These are phyloP conservation scores for Tridacna crocea DNA, from an alignment of 2,888 invertebrate genomes.

Conservation along the genomic window DNA sequence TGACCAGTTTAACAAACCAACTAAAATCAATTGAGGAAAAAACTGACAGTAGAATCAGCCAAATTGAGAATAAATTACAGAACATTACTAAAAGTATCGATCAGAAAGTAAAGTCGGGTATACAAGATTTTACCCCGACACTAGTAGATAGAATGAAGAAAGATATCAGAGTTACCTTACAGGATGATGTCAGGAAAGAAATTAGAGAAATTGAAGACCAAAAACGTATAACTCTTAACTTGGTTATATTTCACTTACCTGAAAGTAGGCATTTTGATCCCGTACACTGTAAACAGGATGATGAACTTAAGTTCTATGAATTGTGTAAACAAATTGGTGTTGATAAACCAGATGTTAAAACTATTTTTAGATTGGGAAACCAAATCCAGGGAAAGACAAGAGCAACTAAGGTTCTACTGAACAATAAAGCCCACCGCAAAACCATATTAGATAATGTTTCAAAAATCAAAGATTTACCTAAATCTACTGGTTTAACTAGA, in stretches of 20 bases:
- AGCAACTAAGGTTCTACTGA: too few species aligned
- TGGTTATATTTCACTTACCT: neutral
- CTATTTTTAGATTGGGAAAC: neutral
- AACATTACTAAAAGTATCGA: neutral
- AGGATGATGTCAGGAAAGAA: neutral
- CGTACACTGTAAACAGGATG: neutral
- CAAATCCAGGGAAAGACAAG: too few species aligned
- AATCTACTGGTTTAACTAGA: too few species aligned
- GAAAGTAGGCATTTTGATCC: neutral
- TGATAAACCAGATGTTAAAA: neutral
- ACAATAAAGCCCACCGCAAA: too few species aligned
- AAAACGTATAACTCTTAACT: neutral
- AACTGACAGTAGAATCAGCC: neutral
- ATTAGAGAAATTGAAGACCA: slow-evolving; percentile 2
- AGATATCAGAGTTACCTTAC: neutral
- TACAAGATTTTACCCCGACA: neutral
- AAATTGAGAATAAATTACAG: neutral
- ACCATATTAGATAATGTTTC: too few species aligned
- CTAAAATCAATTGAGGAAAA: slow-evolving; percentile 4
- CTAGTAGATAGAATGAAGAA: neutral
- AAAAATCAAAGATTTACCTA: too few species aligned
- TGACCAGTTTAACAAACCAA: neutral
- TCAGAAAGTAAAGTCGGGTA: neutral
- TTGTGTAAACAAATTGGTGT: neutral
- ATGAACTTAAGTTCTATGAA: neutral